Percentiles rank a stretch among this genome's conserved stretches.
phyloP scores from a whole-genome alignment of 2,797 vertebrate species.

The Oreortyx pictus region DNA sequence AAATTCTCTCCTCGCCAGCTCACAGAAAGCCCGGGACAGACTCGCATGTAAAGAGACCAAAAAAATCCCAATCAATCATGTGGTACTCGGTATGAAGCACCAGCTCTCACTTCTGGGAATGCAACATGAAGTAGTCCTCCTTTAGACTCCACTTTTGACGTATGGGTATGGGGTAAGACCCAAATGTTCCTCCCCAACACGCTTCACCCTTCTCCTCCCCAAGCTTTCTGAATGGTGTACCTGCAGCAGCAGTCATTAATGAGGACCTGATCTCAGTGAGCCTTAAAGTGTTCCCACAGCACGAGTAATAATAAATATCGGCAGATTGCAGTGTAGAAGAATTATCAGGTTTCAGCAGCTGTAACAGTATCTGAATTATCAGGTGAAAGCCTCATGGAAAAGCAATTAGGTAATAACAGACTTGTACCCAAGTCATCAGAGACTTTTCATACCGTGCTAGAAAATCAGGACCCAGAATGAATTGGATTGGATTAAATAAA shows the following conservation, averaged over 20 bases:
- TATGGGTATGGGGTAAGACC: background rate
- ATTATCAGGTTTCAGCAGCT: background rate
- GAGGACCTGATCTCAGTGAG: background rate
- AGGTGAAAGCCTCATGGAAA: conserved; percentile 23
- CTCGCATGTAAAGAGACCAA: background rate
- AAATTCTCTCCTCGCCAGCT: background rate
- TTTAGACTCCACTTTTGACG: background rate
- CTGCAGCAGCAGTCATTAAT: background rate
- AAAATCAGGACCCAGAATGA: conserved; percentile 22
- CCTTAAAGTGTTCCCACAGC: background rate
- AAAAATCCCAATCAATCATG: background rate
- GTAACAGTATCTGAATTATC: background rate
- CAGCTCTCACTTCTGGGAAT: background rate
- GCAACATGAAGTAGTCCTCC: background rate
- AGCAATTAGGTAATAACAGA: conserved; percentile 38
- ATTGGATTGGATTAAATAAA: conserved; percentile 12
- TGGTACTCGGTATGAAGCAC: background rate
- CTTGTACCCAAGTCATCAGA: background rate
- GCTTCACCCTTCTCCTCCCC: background rate
- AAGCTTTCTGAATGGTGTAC: background rate
- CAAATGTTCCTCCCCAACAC: background rate
- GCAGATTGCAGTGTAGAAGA: background rate
- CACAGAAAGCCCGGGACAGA: background rate
- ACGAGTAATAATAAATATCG: background rate
- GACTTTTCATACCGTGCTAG: background rate